Evolutionary conservation across 2,888 invertebrate genomes (phyloP).

Genomic region (Apotomis turbidana): DNA sequence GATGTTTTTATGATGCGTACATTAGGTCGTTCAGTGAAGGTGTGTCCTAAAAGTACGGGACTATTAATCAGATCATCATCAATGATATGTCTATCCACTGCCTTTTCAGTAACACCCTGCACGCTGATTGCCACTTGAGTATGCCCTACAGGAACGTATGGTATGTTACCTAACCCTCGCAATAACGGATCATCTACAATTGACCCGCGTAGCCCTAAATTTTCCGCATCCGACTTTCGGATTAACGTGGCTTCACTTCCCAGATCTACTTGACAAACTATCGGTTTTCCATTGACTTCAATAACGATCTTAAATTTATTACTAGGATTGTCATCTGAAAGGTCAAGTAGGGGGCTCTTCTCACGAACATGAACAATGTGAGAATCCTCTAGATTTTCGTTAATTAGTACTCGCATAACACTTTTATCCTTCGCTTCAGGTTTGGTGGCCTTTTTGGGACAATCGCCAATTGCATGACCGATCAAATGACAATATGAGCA

Average conservation of each 20-base stretch:
- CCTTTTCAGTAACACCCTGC: neutral
- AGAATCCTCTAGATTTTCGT: no score
- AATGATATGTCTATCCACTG: neutral
- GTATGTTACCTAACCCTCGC: neutral
- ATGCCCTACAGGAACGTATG: neutral
- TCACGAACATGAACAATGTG: neutral
- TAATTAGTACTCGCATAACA: no score
- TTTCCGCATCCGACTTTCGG: neutral
- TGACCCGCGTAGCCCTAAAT: neutral
- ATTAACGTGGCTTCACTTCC: slow-evolving; percentile 1
- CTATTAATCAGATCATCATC: neutral
- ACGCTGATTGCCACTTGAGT: neutral
- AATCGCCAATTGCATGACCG: neutral
- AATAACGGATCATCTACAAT: neutral
- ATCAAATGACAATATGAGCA: neutral
- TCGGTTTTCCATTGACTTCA: neutral
- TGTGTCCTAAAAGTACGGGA: neutral
- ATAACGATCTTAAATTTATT: neutral
- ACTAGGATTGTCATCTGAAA: neutral
- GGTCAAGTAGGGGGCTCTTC: neutral
- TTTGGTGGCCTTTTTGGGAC: neutral
- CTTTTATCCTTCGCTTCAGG: no score
- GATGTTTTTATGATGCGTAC: neutral
- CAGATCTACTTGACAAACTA: neutral
- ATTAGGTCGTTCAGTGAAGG: neutral